Evolutionary conservation across 2,888 invertebrate species (phyloP).

Genomic region (Rotaria macrura): DNA sequence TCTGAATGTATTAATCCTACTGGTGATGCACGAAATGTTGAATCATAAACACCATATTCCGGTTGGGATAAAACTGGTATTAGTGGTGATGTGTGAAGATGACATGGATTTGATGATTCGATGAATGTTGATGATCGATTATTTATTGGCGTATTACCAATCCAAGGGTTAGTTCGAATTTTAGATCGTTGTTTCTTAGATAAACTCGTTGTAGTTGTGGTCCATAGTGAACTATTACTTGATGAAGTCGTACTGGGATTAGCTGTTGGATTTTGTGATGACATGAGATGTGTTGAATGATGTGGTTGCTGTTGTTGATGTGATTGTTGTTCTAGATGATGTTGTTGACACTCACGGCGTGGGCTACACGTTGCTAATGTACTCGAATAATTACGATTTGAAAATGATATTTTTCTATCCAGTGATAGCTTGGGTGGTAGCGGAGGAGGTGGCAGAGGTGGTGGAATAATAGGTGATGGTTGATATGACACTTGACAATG

Average conservation of each 20-base stretch:
- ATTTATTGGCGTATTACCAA: background rate
- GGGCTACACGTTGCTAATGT: conserved; percentile 18
- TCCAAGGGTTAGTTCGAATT: conserved; percentile 9
- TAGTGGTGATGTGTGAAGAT: background rate
- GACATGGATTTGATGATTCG: background rate
- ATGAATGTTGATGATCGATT: background rate
- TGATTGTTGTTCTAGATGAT: background rate
- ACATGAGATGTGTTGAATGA: background rate
- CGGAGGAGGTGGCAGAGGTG: background rate
- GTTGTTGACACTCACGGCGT: background rate
- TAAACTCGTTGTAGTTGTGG: background rate
- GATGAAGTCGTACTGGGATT: background rate
- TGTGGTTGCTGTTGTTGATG: background rate
- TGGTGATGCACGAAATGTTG: background rate
- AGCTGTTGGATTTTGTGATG: background rate
- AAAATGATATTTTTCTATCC: background rate
- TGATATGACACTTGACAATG: background rate
- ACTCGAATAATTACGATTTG: background rate
- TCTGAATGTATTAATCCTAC: background rate
- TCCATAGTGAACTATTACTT: background rate
- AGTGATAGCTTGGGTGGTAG: background rate
- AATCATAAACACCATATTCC: conserved; percentile 13
- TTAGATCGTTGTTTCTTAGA: background rate
- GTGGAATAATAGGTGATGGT: background rate
- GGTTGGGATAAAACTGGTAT: background rate